These are phyloP conservation scores for Agrotis puta DNA, from an alignment of 2,888 invertebrate genomes.

Conservation along the genomic window DNA sequence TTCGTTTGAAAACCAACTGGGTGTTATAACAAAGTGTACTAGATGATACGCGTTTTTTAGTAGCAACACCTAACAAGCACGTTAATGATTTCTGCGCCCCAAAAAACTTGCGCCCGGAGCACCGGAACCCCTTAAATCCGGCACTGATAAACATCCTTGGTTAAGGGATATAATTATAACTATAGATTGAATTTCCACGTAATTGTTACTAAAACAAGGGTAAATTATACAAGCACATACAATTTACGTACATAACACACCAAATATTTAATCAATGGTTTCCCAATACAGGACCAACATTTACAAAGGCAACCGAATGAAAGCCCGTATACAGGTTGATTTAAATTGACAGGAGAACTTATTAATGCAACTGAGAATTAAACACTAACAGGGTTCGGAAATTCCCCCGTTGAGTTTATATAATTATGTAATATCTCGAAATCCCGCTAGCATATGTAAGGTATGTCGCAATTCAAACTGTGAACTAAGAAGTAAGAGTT, in stretches of 20 bases:
- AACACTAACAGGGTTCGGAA: no score
- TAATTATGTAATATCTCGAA: neutral
- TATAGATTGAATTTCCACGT: no score
- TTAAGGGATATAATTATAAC: no score
- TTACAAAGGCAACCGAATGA: slow-evolving; percentile 47
- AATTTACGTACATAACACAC: neutral
- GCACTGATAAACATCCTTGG: no score
- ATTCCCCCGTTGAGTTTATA: neutral
- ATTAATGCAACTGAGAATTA: neutral
- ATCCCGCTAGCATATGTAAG: no score
- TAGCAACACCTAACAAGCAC: no score
- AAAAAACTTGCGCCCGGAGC: no score
- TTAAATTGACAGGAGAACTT: neutral
- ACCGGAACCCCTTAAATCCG: no score
- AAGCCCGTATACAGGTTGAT: slow-evolving; percentile 34
- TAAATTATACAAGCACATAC: neutral
- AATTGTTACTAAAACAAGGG: neutral
- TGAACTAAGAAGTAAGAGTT: neutral
- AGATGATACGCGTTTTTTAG: no score
- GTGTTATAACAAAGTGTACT: no score
- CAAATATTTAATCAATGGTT: slow-evolving; percentile 52
- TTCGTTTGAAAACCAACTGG: no score
- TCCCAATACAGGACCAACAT: slow-evolving; percentile 47
- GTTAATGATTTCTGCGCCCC: no score
- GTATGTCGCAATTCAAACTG: neutral